Evolutionary conservation across 1,140 invertebrate genomes (phyloP).

Genomic region (Hesperophylax magnus): DNA sequence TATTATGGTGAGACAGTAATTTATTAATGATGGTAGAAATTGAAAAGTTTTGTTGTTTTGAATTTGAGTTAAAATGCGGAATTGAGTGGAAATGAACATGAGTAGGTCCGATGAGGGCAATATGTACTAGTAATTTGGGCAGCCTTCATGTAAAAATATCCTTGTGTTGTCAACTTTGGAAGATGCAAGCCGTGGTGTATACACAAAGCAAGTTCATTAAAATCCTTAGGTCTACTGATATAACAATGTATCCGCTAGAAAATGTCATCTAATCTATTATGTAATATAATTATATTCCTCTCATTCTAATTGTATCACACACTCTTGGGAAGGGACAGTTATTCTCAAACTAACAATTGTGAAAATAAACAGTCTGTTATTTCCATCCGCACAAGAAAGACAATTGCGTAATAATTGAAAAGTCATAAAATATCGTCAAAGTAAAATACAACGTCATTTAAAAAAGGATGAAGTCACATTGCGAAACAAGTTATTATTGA

Average conservation of each 20-base stretch:
- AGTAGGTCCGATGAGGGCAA: too few species aligned
- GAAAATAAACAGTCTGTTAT: too few species aligned
- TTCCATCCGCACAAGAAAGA: too few species aligned
- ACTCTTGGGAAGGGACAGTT: not conserved
- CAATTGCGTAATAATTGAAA: too few species aligned
- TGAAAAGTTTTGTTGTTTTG: too few species aligned
- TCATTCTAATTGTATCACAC: conserved; percentile 8
- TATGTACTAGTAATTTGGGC: not conserved
- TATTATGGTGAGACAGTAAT: too few species aligned
- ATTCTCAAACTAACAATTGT: too few species aligned
- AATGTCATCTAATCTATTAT: conserved; percentile 46
- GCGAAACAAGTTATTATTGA: conserved; percentile 34
- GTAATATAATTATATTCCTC: conserved; percentile 25
- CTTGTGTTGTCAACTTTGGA: conserved; percentile 8
- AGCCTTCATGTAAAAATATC: conserved; percentile 5
- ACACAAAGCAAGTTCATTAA: conserved; percentile 14
- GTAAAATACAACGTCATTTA: conserved; percentile 7
- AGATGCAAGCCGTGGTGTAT: conserved; percentile 32
- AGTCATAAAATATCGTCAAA: not conserved
- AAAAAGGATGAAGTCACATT: conserved; percentile 15
- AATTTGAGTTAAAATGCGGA: too few species aligned
- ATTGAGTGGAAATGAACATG: too few species aligned
- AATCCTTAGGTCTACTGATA: conserved; percentile 46
- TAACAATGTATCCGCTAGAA: conserved; percentile 47
- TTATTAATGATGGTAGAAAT: too few species aligned